Base-by-base conservation (phyloP, 1,140 invertebrate genomes). In the Drosophila grimshawi region DNA sequence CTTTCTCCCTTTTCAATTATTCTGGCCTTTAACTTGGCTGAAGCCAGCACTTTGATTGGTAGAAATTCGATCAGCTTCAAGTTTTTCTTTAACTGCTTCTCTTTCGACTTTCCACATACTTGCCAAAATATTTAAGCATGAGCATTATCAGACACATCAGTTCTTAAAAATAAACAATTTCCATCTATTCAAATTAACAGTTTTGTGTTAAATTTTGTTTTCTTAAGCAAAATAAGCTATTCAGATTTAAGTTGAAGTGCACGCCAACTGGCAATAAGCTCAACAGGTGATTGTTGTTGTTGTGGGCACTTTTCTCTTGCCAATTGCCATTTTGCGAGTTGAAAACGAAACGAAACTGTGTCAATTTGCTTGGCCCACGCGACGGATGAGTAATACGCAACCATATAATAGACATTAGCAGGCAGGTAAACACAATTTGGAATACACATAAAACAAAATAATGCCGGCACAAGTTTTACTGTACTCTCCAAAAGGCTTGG, bases 341-440 rank as follows among this genome's bases (percentile, higher is more conserved):
- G 49, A 48, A 45, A 46, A 45, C 53, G 43, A 7, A 45, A 11
- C 41, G 39, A 76, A 86, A 88, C 59, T 82, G 64, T 86, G 83
- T 83, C 80, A 88, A 83, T 80, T 82, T 51, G 35, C 11, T 45
- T 41, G 55, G 27, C 68, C 76, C 68, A 73, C 78, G 49, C 51
- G 60, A 39, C 76, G 72, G 76, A 74, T 86, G 83, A 80, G 76
- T 73, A 88, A 86, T 76, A 49, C 52, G 27, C 52, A 43, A 59
- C 33, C 62, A 52, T 76, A 83, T 71, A 83, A 80, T 64, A 77
- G 68, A 69, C 76, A 83, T 51, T 69, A 59, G 45, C 66, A 65
- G 65, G 55, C 62, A 10, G 27, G 46, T 55, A 32, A 65, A 63
- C 52, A 63, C 63, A 60, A 46, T 60, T 64, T 67, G 53, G 37